Percentiles rank a stretch among this genome's conserved stretches.
phyloP scores from a whole-genome alignment of 1,140 invertebrate species.

The Penaeus japonicus region DNA sequence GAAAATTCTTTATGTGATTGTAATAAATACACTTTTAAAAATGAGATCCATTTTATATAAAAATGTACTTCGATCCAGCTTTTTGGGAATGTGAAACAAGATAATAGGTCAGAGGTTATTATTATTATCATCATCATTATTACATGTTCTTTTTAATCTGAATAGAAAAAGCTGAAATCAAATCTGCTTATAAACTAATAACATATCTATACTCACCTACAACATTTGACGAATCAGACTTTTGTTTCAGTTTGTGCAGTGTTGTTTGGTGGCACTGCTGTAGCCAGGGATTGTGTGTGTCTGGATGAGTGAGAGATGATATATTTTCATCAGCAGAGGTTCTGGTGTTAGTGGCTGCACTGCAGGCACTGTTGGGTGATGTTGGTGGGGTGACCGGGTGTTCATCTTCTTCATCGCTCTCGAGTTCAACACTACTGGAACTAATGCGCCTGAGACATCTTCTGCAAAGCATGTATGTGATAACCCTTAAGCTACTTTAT shows the following conservation, averaged over 20 bases:
- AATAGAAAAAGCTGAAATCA: too few species aligned
- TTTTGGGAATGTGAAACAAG: too few species aligned
- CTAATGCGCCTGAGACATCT: constrained; percentile 63
- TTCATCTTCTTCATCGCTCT: constrained; percentile 63
- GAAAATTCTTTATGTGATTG: too few species aligned
- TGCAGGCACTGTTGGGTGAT: constrained; percentile 80
- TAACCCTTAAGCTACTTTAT: background rate
- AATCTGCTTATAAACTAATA: too few species aligned
- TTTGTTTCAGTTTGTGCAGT: constrained; percentile 63
- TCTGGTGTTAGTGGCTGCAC: constrained; percentile 89
- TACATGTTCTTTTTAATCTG: too few species aligned
- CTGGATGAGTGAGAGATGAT: constrained; percentile 36
- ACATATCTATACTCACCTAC: constrained; percentile 40
- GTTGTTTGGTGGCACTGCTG: constrained; percentile 69
- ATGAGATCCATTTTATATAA: too few species aligned
- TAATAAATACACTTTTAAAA: too few species aligned
- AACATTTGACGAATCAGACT: constrained; percentile 57
- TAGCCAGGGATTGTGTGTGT: constrained; percentile 69
- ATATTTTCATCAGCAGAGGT: constrained; percentile 71
- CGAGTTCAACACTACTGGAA: constrained; percentile 66
- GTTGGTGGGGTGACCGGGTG: constrained; percentile 39
- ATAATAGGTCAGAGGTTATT: too few species aligned
- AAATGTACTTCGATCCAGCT: too few species aligned
- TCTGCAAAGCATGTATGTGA: constrained; percentile 57
- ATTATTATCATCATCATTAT: too few species aligned